These are phyloP conservation scores for Antrozous pallidus DNA, from an alignment of 2,797 vertebrate genomes.

Conservation along the genomic window DNA sequence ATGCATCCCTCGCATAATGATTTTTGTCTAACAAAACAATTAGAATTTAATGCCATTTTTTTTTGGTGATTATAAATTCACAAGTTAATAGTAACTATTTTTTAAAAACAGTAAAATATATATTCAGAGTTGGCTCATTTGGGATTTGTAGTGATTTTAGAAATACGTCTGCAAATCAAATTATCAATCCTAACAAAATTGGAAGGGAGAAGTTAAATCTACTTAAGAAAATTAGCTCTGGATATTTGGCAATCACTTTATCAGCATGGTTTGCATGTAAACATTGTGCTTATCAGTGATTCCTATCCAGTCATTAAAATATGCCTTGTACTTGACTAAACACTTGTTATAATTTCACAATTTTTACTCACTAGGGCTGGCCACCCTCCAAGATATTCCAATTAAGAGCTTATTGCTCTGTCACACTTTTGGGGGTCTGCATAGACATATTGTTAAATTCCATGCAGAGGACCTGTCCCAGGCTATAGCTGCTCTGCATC, in stretches of 20 bases:
- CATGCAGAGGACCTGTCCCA: conserved; percentile 32
- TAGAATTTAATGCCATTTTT: conserved; percentile 42
- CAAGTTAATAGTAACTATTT: conserved; percentile 25
- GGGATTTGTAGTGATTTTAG: conserved; percentile 44
- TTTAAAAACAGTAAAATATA: neutral
- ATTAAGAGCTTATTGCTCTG: conserved; percentile 67
- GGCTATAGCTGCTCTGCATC: conserved; percentile 42
- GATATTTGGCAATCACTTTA: conserved; percentile 40
- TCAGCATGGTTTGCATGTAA: conserved; percentile 40
- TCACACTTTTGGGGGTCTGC: conserved; percentile 31
- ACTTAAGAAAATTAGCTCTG: conserved; percentile 58
- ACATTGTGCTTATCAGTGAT: conserved; percentile 44
- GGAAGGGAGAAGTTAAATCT: conserved; percentile 2
- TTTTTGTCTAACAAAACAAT: conserved; percentile 36
- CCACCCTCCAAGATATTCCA: conserved; percentile 68
- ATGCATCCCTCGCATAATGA: neutral
- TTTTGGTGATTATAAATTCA: conserved; percentile 49
- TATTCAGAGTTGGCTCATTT: conserved; percentile 31
- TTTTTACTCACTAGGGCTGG: conserved; percentile 61
- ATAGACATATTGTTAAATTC: conserved; percentile 48
- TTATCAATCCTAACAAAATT: conserved; percentile 57
- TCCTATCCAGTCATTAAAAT: conserved; percentile 62
- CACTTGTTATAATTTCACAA: conserved; percentile 46
- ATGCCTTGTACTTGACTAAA: conserved; percentile 51
- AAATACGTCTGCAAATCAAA: conserved; percentile 49